Evolutionary conservation across 2,113 vertebrate species (phyloP).

Genomic region (Notarius quadriscutis): DNA sequence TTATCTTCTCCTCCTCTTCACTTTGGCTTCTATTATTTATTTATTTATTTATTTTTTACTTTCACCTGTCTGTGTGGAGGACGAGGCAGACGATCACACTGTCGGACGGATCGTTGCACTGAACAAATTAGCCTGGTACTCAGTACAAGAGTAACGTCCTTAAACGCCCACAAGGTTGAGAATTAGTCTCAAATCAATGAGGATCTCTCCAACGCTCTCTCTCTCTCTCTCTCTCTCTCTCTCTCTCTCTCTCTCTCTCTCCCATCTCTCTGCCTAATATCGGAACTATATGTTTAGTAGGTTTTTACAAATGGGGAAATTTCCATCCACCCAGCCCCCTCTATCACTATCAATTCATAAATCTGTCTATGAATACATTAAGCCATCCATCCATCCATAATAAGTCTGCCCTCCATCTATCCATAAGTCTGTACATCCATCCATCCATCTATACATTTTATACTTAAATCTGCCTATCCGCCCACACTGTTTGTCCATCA

Average conservation of each 20-base stretch:
- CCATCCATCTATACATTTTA: background rate
- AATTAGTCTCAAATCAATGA: slow-evolving; percentile 20
- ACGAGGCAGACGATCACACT: background rate
- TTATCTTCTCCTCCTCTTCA: background rate
- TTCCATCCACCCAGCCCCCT: background rate
- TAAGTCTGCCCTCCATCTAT: background rate
- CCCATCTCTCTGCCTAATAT: background rate
- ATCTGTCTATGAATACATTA: background rate
- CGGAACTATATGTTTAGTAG: background rate
- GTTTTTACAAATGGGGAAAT: background rate
- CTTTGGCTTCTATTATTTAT: background rate
- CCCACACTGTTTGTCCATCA: background rate
- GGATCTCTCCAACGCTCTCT: background rate
- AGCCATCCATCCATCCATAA: background rate
- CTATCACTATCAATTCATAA: background rate
- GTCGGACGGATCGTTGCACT: background rate
- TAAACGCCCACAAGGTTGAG: slow-evolving; percentile 11
- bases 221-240: background rate
- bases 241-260: background rate
- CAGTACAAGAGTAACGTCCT: slow-evolving; percentile 5
- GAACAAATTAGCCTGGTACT: slow-evolving; percentile 28
- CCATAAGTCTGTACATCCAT: background rate
- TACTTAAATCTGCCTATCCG: background rate
- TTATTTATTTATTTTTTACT: background rate
- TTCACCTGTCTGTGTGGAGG: background rate